Conservation (phyloP, 2,113 vertebrate species). For the Sylvicapra grimmia region DNA sequence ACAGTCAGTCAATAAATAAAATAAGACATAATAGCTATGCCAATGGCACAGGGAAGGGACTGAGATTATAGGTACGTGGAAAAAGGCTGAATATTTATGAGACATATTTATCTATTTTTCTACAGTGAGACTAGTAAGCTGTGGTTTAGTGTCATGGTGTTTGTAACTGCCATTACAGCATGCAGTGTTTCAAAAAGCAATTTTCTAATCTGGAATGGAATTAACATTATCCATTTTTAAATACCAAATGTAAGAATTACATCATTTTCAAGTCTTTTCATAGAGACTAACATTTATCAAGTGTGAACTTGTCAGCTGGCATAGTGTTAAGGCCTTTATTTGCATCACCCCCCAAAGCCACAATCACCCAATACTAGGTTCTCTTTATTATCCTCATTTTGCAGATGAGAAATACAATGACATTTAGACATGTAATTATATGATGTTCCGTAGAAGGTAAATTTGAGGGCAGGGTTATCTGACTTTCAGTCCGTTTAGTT, state of each 20-base stretch:
- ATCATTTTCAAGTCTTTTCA: neutral
- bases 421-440: neutral
- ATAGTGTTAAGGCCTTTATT: neutral
- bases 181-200: neutral
- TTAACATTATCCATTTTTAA: slow-evolving; percentile 14
- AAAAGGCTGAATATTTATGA: slow-evolving; percentile 3
- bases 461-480: neutral
- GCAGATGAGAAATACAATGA: neutral
- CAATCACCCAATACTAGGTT: neutral
- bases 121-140: neutral
- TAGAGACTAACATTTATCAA: neutral
- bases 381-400: neutral
- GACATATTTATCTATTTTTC: neutral
- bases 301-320: neutral
- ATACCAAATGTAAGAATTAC: neutral
- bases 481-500: neutral
- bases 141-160: neutral
- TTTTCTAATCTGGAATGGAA: slow-evolving; percentile 17
- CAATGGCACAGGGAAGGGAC: neutral
- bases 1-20: slow-evolving; percentile 32
- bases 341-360: neutral
- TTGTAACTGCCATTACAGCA: neutral
- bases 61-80: neutral
- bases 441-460: neutral
- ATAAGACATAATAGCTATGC: neutral